A percentile compares a stretch with the other conserved stretches of the same genome.
Conservation (phyloP, 2,113 vertebrate species). For the Grus americana region DNA sequence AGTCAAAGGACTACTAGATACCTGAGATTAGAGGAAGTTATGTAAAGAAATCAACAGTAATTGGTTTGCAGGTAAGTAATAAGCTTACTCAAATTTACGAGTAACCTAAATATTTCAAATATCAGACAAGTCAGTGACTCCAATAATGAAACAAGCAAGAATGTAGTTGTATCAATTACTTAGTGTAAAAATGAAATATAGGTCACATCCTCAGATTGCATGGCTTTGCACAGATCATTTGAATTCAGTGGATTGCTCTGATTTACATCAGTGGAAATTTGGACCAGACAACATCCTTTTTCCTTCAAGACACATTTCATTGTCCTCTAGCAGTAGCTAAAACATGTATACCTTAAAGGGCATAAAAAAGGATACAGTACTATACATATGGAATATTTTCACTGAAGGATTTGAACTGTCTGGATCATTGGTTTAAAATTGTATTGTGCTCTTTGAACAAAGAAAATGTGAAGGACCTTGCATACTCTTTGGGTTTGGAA, state of each 20-base stretch:
- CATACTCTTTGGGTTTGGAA: background rate
- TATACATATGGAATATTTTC: slow-evolving; percentile 2
- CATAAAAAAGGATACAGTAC: background rate
- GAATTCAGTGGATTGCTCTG: background rate
- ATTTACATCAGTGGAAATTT: background rate
- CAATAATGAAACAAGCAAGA: background rate
- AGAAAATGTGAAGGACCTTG: background rate
- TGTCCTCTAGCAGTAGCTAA: background rate
- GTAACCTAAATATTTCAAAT: background rate
- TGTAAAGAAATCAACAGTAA: background rate
- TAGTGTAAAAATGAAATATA: background rate
- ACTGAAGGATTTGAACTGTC: background rate
- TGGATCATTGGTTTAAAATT: slow-evolving; percentile 24
- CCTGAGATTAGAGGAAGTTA: background rate
- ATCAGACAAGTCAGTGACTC: background rate
- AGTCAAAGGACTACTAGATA: background rate
- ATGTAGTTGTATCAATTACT: background rate
- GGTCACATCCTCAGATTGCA: background rate
- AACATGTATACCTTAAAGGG: background rate
- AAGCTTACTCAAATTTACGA: background rate
- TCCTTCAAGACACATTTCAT: background rate
- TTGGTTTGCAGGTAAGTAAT: background rate
- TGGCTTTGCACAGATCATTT: background rate
- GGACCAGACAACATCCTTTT: background rate
- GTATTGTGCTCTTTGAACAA: background rate